Conservation (phyloP, 2,113 vertebrate species). For the Hemicordylus capensis region DNA sequence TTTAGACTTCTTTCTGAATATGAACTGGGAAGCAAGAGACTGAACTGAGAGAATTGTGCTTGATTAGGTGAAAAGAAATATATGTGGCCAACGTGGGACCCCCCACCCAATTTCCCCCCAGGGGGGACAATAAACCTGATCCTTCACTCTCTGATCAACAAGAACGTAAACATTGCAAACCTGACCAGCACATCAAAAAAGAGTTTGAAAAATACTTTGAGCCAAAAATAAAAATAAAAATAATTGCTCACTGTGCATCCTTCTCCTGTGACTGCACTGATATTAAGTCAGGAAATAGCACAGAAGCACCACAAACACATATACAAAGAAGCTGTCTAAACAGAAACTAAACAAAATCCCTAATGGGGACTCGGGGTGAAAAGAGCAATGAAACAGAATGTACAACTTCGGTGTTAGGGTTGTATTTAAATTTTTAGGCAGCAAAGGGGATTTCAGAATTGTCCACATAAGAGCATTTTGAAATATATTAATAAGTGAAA, state of each 20-base stretch:
- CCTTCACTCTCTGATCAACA: slow-evolving; percentile 65
- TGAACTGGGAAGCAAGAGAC: accelerated
- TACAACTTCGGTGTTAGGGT: slow-evolving; percentile 40
- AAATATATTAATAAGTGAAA: slow-evolving; percentile 52
- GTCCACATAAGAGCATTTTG: slow-evolving; percentile 46
- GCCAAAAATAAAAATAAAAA: slow-evolving; percentile 66
- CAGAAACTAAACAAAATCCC: slow-evolving; percentile 76
- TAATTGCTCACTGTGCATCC: slow-evolving; percentile 86
- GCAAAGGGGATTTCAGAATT: slow-evolving; percentile 53
- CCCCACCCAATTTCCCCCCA: background rate
- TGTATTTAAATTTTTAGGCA: slow-evolving; percentile 61
- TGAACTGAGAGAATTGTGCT: background rate
- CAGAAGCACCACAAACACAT: slow-evolving; percentile 74
- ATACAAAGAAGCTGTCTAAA: slow-evolving; percentile 80
- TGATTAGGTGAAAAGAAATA: slow-evolving; percentile 41
- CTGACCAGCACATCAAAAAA: slow-evolving; percentile 81
- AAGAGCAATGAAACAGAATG: slow-evolving; percentile 55
- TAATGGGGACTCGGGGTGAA: slow-evolving; percentile 73
- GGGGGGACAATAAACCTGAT: slow-evolving; percentile 49
- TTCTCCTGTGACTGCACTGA: slow-evolving; percentile 70
- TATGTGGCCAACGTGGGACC: slow-evolving; percentile 37
- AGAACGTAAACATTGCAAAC: slow-evolving; percentile 74
- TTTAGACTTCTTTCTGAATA: slow-evolving; percentile 20
- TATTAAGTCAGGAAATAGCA: slow-evolving; percentile 85
- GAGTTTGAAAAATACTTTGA: slow-evolving; percentile 81